These are phyloP conservation scores for Zaprionus ornatus DNA, from an alignment of 1,140 invertebrate genomes.

Conservation along the genomic window DNA sequence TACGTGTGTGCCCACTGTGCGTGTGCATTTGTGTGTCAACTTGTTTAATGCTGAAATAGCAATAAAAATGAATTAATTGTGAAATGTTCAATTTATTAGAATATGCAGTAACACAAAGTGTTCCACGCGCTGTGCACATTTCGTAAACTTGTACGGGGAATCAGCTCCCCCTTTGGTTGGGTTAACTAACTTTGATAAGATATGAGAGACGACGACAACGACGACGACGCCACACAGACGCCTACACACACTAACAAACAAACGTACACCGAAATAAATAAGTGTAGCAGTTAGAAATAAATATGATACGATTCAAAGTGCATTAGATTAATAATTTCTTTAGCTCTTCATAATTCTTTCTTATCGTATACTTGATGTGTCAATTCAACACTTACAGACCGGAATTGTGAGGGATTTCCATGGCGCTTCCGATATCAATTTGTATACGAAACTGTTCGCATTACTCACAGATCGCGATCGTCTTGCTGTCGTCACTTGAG, in stretches of 20 bases:
- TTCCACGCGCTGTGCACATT: constrained; percentile 53
- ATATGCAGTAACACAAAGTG: constrained; percentile 4
- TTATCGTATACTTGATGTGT: constrained; percentile 43
- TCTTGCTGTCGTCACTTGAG: constrained; percentile 38
- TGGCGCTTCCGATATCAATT: constrained; percentile 61
- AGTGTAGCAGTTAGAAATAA: not conserved
- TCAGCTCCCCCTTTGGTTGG: constrained; percentile 31
- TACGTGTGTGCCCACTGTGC: constrained; percentile 21
- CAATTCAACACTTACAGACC: constrained; percentile 17
- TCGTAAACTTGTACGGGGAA: constrained; percentile 25
- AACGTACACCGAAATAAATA: not conserved
- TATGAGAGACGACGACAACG: constrained; percentile 36
- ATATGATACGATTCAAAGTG: not conserved
- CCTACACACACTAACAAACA: constrained; percentile 19
- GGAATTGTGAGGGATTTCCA: constrained; percentile 66
- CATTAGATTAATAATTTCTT: not conserved
- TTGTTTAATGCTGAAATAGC: constrained; percentile 59
- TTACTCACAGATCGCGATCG: constrained; percentile 51
- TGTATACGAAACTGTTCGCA: constrained; percentile 19
- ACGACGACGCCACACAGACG: constrained; percentile 53
- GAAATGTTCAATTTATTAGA: constrained; percentile 5
- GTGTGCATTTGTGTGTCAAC: constrained; percentile 13
- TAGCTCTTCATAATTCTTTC: not conserved
- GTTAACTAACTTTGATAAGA: constrained; percentile 72
- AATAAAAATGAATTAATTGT: constrained; percentile 9